These are phyloP conservation scores for Limnephilus marmoratus DNA, from an alignment of 2,888 invertebrate species.

Conservation along the genomic window DNA sequence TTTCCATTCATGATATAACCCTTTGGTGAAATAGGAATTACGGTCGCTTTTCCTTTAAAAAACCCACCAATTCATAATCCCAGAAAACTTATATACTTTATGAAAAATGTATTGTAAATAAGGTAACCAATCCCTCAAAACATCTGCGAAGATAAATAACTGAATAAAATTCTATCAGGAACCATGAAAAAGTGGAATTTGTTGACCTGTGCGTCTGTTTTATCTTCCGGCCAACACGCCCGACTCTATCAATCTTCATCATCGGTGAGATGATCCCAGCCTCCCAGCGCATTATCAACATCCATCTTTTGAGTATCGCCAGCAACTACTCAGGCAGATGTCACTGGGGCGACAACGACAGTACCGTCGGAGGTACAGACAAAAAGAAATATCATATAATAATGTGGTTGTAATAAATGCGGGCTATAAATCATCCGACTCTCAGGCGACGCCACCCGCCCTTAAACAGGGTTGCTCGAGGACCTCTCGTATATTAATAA, in stretches of 20 bases:
- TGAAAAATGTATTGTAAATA: neutral
- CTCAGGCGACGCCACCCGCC: neutral
- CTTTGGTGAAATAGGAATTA: neutral
- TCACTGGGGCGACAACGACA: neutral
- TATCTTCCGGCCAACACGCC: conserved; percentile 17
- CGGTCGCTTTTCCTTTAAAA: neutral
- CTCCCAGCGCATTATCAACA: conserved; percentile 32
- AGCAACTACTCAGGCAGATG: neutral
- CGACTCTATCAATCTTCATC: conserved; percentile 41
- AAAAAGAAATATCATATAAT: conserved; percentile 27
- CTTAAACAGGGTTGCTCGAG: conserved; percentile 5
- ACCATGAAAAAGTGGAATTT: conserved; percentile 3
- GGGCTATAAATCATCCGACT: conserved; percentile 33
- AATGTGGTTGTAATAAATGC: conserved; percentile 43
- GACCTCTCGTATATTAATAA: neutral
- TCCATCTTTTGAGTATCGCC: conserved; percentile 24
- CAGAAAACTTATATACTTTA: neutral
- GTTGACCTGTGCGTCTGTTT: conserved; percentile 8
- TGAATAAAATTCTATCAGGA: neutral
- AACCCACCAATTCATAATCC: neutral
- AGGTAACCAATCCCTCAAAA: conserved; percentile 10
- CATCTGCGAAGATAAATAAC: conserved; percentile 3
- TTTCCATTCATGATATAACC: neutral
- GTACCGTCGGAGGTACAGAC: conserved; percentile 18
- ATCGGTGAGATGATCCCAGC: conserved; percentile 13